Conservation (phyloP, 2,797 vertebrate species). For the Halcyon leucocephala region DNA sequence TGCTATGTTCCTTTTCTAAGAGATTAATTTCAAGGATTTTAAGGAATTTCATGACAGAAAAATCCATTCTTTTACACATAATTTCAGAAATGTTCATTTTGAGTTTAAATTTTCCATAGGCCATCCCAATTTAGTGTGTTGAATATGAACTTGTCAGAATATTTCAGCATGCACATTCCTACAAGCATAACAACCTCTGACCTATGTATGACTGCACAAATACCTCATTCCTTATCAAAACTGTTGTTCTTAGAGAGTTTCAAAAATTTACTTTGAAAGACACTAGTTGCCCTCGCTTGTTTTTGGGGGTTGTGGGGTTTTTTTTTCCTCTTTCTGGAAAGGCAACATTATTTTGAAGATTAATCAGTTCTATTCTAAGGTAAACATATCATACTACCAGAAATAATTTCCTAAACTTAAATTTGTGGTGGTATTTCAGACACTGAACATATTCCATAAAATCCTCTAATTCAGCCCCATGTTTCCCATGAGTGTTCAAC, state of each 20-base stretch:
- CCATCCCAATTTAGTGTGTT: background rate
- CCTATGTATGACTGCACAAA: background rate
- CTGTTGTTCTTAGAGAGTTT: background rate
- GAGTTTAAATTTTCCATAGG: background rate
- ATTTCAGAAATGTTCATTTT: background rate
- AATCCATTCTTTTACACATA: background rate
- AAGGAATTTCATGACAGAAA: background rate
- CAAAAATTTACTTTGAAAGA: background rate
- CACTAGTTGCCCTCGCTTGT: background rate
- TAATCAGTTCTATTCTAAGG: background rate
- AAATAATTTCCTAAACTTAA: background rate
- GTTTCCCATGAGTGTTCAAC: background rate
- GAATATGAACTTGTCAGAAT: background rate
- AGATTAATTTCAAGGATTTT: background rate
- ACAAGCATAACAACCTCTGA: background rate
- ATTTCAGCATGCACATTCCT: background rate
- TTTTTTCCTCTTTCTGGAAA: background rate
- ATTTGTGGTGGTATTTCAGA: background rate
- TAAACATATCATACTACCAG: background rate
- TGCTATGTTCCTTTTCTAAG: background rate
- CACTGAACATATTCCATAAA: background rate
- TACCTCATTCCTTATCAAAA: background rate
- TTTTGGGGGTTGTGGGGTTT: rapidly evolving
- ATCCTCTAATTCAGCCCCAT: background rate
- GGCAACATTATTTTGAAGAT: background rate